Evolutionary conservation across 2,113 vertebrate genomes (phyloP).

Genomic region (Verasper variegatus): DNA sequence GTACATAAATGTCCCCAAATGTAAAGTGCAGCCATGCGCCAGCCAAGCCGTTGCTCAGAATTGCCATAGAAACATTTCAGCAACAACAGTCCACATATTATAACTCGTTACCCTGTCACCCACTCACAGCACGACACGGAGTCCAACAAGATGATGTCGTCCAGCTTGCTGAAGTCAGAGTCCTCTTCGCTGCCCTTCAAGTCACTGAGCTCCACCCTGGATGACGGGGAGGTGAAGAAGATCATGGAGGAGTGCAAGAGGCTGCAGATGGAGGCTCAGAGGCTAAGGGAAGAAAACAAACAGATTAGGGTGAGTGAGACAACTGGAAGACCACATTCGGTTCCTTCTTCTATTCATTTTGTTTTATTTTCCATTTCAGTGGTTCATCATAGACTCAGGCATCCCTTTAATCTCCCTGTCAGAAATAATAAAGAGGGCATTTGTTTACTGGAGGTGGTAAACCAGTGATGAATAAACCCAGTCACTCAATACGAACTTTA

Average conservation of each 20-base stretch:
- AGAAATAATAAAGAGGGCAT: background rate
- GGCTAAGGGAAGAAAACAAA: constrained; percentile 98
- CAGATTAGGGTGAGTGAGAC: constrained; percentile 89
- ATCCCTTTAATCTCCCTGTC: background rate
- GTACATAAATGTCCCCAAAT: constrained; percentile 7
- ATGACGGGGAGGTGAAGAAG: constrained; percentile 94
- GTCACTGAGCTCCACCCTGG: constrained; percentile 90
- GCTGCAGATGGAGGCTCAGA: constrained; percentile 95
- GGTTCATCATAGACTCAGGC: background rate
- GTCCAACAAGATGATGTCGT: constrained; percentile 93
- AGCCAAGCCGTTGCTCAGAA: constrained; percentile 21
- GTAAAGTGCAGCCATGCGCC: constrained; percentile 10
- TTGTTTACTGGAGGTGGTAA: background rate
- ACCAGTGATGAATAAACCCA: too few species aligned
- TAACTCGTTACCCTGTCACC: constrained; percentile 30
- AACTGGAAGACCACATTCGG: background rate
- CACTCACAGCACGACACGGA: constrained; percentile 92
- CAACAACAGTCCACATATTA: constrained; percentile 19
- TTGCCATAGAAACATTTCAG: constrained; percentile 34
- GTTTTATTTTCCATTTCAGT: background rate
- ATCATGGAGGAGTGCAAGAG: constrained; percentile 97
- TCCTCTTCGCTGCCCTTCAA: constrained; percentile 87
- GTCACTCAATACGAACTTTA: too few species aligned
- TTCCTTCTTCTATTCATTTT: background rate
- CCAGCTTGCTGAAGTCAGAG: constrained; percentile 94